A percentile compares a stretch with the other conserved stretches of the same genome.
phyloP scores from a whole-genome alignment of 2,113 vertebrate species.

The Spea multiplicata region DNA sequence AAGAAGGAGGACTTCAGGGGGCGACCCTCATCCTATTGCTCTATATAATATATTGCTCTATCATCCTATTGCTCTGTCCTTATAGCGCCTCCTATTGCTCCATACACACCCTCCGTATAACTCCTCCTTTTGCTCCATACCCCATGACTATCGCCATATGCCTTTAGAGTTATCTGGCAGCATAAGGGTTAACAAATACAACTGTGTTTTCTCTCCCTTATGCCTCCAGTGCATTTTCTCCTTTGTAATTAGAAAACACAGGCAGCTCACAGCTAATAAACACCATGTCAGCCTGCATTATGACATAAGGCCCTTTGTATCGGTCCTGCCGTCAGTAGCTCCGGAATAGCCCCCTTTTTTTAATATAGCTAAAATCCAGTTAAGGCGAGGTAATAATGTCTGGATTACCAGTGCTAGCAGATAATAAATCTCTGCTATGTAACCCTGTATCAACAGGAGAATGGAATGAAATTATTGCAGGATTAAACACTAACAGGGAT shows the following conservation, averaged over 20 bases:
- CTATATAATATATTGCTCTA: no score
- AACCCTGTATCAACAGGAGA: slow-evolving; percentile 48
- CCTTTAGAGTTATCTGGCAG: neutral
- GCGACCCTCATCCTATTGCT: no score
- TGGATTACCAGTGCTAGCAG: slow-evolving; percentile 41
- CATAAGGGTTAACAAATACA: slow-evolving; percentile 7
- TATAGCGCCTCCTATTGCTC: no score
- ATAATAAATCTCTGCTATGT: slow-evolving; percentile 46
- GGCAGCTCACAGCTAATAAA: slow-evolving; percentile 46
- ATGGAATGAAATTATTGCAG: slow-evolving; percentile 45
- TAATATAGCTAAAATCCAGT: slow-evolving; percentile 49
- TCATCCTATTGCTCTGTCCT: no score
- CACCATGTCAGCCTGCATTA: slow-evolving; percentile 47
- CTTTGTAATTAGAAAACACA: slow-evolving; percentile 40
- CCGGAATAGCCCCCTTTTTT: slow-evolving; percentile 35
- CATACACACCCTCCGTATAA: neutral
- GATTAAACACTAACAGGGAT: slow-evolving; percentile 46
- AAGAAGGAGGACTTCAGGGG: no score
- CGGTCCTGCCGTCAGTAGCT: neutral
- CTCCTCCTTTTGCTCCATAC: neutral
- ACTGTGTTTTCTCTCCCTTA: neutral
- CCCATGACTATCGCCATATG: neutral
- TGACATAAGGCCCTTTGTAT: slow-evolving; percentile 30
- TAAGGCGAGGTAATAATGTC: slow-evolving; percentile 48
- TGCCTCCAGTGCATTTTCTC: slow-evolving; percentile 23